Conservation (phyloP, 2,113 vertebrate species). For the Sminthopsis crassicaudata region DNA sequence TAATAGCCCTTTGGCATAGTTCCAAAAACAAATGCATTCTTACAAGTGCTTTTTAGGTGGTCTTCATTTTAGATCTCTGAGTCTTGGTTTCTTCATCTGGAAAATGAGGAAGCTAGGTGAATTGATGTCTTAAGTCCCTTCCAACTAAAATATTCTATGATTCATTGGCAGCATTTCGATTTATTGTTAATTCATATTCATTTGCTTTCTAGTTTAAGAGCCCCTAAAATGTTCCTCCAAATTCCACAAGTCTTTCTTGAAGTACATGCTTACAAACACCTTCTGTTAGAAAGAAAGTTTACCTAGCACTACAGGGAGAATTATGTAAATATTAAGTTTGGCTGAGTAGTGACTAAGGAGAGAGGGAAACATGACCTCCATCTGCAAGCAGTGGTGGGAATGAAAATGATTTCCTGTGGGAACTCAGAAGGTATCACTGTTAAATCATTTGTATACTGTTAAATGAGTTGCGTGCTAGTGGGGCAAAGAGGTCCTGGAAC, state of each 20-base stretch:
- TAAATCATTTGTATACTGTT: conserved; percentile 82
- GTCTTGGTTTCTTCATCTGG: neutral
- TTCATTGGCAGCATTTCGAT: neutral
- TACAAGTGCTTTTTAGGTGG: neutral
- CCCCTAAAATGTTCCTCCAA: neutral
- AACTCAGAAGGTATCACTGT: conserved; percentile 73
- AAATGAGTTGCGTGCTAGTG: conserved; percentile 78
- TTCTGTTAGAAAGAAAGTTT: conserved; percentile 74
- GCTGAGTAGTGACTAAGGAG: conserved; percentile 77
- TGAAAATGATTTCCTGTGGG: conserved; percentile 80
- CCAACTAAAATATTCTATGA: neutral
- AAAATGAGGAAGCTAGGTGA: neutral
- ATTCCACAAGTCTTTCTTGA: conserved; percentile 3
- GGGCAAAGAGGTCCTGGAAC: conserved; percentile 78
- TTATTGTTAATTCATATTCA: conserved; percentile 15
- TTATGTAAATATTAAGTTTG: conserved; percentile 81
- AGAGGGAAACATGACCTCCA: conserved; percentile 78
- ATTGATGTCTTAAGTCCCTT: neutral
- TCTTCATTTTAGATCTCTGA: neutral
- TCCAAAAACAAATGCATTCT: neutral
- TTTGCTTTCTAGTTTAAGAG: neutral
- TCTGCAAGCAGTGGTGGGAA: conserved; percentile 78
- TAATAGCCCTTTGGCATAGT: too few species aligned
- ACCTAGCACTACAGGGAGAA: conserved; percentile 73
- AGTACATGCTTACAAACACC: conserved; percentile 54